Evolutionary conservation across 2,888 invertebrate species (phyloP), one percentile per base, ranked within the genome.

Genomic region (Dynastes hyllus): DNA sequence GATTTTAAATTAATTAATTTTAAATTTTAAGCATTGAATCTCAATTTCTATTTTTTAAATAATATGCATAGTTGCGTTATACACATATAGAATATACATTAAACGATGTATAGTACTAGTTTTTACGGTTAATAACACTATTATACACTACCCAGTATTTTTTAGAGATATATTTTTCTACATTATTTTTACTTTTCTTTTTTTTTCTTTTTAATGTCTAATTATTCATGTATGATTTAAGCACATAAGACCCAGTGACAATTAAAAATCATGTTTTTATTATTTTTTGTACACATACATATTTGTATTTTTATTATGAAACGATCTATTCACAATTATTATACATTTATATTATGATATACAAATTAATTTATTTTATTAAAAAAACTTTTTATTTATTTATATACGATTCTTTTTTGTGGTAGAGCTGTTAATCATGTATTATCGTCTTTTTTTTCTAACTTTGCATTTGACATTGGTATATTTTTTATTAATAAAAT

Each of bases 401-500:
- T 77, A 70, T 71, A 11, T 65, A 71, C 29, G 50, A 32, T 29
- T 76, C 45, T 65, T 76, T 32, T 70, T 71, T 65, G 40, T 73
- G 70, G 61, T 65, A 71, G 70, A 61, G 29, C 50, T 58, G 70
- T 67, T 51, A 77, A 70, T 63, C 76, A 61, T 65, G 40, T 73
- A 65, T 45, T 66, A 51, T 77, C 76, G 9, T 45, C 9, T 45
- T 76, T 53, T 77, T 76, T 76, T 79, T 51, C 65, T 86, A 86
- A 86, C 85, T 85, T 85, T 81, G 82, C 81, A 84, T 84, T 83
- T 83, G 81, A 82, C 83, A 84, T 82, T 82, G 81, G 82, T 84
- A 85, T 86, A 85, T 83, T 85, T 86, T 86, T 85, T 84, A 85
- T 85, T 83, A 87, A 86, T 86, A 82, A 83, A 87, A 84, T 87